phyloP scores from a whole-genome alignment of 2,888 invertebrate genomes.

The Dioctria linearis region DNA sequence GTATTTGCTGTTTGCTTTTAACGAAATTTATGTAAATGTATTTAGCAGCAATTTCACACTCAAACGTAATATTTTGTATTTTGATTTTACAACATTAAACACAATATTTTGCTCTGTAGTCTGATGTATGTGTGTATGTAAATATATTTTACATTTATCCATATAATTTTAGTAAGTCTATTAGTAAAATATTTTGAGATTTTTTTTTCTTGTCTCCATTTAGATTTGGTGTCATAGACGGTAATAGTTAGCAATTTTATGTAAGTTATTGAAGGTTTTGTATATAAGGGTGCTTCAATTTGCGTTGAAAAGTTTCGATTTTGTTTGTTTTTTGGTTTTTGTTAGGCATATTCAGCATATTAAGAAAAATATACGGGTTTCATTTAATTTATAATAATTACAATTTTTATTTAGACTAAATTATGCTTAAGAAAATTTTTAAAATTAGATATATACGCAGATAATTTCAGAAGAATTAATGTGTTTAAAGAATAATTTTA shows the following conservation, averaged over 20 bases:
- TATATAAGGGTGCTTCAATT: neutral
- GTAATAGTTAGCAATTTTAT: neutral
- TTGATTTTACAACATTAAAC: neutral
- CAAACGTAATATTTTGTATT: neutral
- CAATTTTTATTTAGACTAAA: no score
- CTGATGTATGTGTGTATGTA: no score
- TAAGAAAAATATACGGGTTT: no score
- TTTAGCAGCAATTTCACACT: neutral
- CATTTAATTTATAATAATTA: no score
- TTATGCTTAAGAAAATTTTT: no score
- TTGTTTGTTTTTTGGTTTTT: no score
- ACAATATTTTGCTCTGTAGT: neutral
- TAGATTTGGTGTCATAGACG: neutral
- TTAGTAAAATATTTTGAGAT: neutral
- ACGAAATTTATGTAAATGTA: neutral
- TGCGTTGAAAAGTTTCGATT: no score
- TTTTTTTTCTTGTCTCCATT: neutral
- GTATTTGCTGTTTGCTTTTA: no score
- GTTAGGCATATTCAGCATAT: no score
- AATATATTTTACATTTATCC: neutral
- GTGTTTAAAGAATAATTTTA: no score
- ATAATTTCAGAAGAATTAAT: no score
- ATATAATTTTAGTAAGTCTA: neutral
- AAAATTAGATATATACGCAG: no score
- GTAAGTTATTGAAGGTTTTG: neutral